These are phyloP conservation scores for Balaenoptera acutorostrata DNA, from an alignment of 2,113 vertebrate genomes.

Conservation along the genomic window DNA sequence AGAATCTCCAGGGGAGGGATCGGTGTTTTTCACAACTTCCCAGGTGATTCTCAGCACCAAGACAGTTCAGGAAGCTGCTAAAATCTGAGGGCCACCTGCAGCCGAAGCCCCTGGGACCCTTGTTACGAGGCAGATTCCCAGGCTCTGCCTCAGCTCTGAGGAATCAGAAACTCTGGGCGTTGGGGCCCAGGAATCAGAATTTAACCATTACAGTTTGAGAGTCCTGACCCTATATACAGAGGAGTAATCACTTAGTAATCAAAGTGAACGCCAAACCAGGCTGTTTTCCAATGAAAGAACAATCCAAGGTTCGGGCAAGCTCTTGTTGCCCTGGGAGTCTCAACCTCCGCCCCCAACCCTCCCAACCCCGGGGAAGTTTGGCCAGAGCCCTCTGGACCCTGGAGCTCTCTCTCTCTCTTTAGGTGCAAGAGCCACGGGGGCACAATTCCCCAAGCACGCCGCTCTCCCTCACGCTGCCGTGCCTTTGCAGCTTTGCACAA, in stretches of 20 bases:
- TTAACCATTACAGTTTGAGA: neutral
- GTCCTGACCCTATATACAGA: neutral
- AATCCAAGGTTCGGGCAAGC: neutral
- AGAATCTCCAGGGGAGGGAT: no score
- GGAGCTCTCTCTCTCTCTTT: neutral
- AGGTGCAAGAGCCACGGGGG: fast-evolving
- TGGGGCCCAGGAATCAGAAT: neutral
- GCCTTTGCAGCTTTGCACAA: neutral
- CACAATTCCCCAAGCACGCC: fast-evolving
- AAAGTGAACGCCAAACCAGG: neutral
- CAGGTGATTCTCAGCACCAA: neutral
- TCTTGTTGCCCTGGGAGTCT: neutral
- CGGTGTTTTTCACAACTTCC: neutral
- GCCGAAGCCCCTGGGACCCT: neutral
- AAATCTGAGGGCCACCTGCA: neutral
- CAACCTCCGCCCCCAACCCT: neutral
- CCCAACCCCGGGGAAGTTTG: neutral
- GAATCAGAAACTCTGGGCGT: neutral
- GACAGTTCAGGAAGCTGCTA: neutral
- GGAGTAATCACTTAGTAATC: neutral
- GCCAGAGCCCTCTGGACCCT: neutral
- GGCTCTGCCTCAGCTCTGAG: neutral
- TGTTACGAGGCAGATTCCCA: neutral
- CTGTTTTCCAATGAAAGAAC: neutral
- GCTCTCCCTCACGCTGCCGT: fast-evolving